These are phyloP conservation scores for Phortica okadai DNA, from an alignment of 2,888 invertebrate species.

Conservation along the genomic window DNA sequence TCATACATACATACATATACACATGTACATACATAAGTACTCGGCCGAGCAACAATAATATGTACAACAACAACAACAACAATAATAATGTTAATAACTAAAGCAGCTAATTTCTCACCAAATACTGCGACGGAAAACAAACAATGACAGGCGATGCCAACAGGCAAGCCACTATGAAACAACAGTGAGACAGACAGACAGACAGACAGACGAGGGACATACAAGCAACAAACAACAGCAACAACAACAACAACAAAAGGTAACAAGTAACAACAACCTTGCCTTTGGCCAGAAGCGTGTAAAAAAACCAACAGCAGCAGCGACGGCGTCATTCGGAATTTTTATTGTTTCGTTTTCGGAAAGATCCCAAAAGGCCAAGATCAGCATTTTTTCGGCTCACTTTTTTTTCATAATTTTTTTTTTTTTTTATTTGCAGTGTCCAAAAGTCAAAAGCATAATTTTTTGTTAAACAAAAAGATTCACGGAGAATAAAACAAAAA, in stretches of 20 bases:
- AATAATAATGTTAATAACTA: constrained; percentile 63
- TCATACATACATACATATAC: constrained; percentile 47
- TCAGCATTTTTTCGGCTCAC: constrained; percentile 44
- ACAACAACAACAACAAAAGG: constrained; percentile 28
- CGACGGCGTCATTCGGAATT: constrained; percentile 24
- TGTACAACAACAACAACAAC: constrained; percentile 51
- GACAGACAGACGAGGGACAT: background rate
- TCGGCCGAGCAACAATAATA: background rate
- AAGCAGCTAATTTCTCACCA: constrained; percentile 69
- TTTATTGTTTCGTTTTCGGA: constrained; percentile 29
- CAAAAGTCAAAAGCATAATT: constrained; percentile 54
- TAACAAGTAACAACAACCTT: constrained; percentile 55
- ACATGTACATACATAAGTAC: constrained; percentile 53
- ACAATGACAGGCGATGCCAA: constrained; percentile 9
- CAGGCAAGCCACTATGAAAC: constrained; percentile 36
- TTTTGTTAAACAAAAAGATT: constrained; percentile 45
- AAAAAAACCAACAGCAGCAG: constrained; percentile 11
- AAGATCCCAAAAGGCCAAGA: constrained; percentile 63
- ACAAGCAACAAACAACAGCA: constrained; percentile 28
- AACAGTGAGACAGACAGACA: constrained; percentile 37
- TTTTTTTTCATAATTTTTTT: background rate
- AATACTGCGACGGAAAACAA: constrained; percentile 44
- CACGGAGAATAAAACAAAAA: constrained; percentile 41
- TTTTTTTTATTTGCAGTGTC: constrained; percentile 40
- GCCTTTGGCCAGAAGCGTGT: constrained; percentile 61